phyloP scores from a whole-genome alignment of 2,113 vertebrate species.

The Crotalus horridus region DNA sequence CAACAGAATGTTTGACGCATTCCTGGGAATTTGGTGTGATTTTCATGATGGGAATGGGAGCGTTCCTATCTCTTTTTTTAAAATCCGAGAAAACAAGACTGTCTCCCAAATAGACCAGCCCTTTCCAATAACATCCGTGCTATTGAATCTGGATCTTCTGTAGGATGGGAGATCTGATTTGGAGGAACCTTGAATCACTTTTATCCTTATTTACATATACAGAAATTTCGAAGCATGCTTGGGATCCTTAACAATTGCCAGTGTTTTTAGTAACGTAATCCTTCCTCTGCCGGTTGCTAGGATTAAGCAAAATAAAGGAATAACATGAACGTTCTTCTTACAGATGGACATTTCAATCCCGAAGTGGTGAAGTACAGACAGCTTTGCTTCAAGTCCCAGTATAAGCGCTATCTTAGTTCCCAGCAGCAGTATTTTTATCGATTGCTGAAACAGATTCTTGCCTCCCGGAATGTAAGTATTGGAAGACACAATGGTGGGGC shows the following conservation, averaged over 20 bases:
- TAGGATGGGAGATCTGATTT: background rate
- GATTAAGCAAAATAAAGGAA: accelerated
- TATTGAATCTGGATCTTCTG: background rate
- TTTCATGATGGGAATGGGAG: background rate
- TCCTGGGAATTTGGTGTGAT: background rate
- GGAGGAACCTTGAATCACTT: background rate
- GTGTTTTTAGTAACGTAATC: background rate
- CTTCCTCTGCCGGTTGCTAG: background rate
- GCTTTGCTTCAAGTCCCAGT: slow-evolving; percentile 90
- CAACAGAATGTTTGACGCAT: background rate
- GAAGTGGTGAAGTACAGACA: slow-evolving; percentile 96
- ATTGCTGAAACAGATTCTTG: slow-evolving; percentile 89
- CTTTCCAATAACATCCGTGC: background rate
- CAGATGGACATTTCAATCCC: slow-evolving; percentile 95
- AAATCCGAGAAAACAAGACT: background rate
- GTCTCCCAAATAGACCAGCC: background rate
- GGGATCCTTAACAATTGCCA: background rate
- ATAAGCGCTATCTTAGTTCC: slow-evolving; percentile 83
- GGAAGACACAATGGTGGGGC: background rate
- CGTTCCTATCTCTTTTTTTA: background rate
- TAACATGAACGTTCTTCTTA: background rate
- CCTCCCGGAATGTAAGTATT: slow-evolving; percentile 86
- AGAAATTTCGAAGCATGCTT: background rate
- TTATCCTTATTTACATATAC: background rate
- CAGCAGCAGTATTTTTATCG: slow-evolving; percentile 95